phyloP scores from a whole-genome alignment of 2,797 vertebrate species.

The Mormyrus hasselquistii region DNA sequence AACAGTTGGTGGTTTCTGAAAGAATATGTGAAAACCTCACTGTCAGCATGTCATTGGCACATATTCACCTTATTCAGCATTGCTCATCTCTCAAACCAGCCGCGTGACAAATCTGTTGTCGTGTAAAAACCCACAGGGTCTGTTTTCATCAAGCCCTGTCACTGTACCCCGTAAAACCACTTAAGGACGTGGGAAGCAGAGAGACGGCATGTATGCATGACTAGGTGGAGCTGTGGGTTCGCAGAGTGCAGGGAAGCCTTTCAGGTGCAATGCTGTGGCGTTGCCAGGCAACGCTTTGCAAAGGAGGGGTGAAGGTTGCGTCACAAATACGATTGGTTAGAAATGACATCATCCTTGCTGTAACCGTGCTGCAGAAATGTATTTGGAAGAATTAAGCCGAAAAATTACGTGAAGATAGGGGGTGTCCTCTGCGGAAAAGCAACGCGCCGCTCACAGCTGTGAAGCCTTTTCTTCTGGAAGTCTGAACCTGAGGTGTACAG shows the following conservation, averaged over 20 bases:
- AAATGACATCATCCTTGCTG: slow-evolving; percentile 64
- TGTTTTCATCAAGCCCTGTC: slow-evolving; percentile 5
- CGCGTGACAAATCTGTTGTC: background rate
- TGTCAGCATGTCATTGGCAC: background rate
- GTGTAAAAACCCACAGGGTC: background rate
- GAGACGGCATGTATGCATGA: slow-evolving; percentile 53
- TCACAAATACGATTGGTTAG: slow-evolving; percentile 66
- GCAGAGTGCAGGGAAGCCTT: slow-evolving; percentile 46
- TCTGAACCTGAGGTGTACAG: background rate
- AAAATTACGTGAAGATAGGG: slow-evolving; percentile 35
- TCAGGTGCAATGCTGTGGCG: slow-evolving; percentile 53
- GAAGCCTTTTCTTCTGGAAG: background rate
- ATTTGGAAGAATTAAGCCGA: slow-evolving; percentile 48
- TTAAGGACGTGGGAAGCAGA: slow-evolving; percentile 37
- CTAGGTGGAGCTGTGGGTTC: slow-evolving; percentile 52
- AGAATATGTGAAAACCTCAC: background rate
- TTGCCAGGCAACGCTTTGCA: slow-evolving; percentile 61
- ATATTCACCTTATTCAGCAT: background rate
- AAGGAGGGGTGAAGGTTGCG: slow-evolving; percentile 61
- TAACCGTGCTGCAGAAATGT: slow-evolving; percentile 56
- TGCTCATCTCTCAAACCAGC: background rate
- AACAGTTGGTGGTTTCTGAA: background rate
- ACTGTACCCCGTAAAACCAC: slow-evolving; percentile 25
- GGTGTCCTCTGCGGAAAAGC: slow-evolving; percentile 43
- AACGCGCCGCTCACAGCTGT: background rate